phyloP scores from a whole-genome alignment of 2,888 invertebrate species.

The Byasa hedistus region DNA sequence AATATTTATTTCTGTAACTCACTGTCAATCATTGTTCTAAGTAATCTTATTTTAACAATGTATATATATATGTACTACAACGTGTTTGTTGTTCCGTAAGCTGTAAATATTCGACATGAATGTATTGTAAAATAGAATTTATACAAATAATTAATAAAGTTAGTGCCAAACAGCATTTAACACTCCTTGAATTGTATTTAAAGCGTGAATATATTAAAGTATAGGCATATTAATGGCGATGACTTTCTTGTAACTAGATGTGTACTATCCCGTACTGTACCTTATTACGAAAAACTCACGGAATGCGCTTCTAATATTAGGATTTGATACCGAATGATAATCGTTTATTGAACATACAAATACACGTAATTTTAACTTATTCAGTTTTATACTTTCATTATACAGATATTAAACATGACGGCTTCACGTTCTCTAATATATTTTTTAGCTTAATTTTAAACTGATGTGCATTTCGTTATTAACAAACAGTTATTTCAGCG shows the following conservation, averaged over 20 bases:
- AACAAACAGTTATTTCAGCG: constrained; percentile 4
- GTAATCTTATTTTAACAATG: constrained; percentile 48
- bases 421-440: neutral
- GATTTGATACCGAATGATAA: constrained; percentile 45
- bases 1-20: constrained; percentile 41
- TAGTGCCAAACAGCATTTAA: constrained; percentile 77
- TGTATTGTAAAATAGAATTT: constrained; percentile 66
- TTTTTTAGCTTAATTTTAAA: neutral
- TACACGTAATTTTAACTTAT: constrained; percentile 17
- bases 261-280: constrained; percentile 31
- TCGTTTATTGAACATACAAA: constrained; percentile 23
- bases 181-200: constrained; percentile 57
- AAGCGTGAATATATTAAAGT: constrained; percentile 39
- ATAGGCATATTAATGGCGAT: constrained; percentile 22
- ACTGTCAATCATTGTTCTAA: constrained; percentile 36
- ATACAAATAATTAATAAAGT: constrained; percentile 70
- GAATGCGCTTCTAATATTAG: constrained; percentile 62
- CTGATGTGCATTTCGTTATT: neutral
- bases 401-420: neutral
- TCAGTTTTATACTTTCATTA: constrained; percentile 28
- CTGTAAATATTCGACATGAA: constrained; percentile 72
- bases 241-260: constrained; percentile 35
- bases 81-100: constrained; percentile 54
- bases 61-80: constrained; percentile 54
- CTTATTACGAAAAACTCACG: constrained; percentile 47